Percentiles rank a stretch among this genome's conserved stretches.
Evolutionary conservation across 2,113 vertebrate genomes (phyloP).

Genomic region (Glaucidium brasilianum): DNA sequence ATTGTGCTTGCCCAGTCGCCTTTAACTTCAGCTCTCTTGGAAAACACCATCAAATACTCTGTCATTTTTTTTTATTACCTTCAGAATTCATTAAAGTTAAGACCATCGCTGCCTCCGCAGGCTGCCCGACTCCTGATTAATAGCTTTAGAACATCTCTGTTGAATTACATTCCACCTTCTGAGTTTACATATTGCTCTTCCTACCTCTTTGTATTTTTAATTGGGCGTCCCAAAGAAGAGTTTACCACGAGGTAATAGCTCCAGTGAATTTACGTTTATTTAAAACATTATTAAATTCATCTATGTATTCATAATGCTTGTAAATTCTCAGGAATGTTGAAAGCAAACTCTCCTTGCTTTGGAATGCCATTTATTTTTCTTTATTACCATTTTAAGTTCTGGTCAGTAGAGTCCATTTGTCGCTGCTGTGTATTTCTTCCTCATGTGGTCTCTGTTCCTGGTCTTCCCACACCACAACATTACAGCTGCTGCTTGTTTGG

Average conservation of each 20-base stretch:
- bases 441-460: neutral
- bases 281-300: neutral
- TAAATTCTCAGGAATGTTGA: neutral
- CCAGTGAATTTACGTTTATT: neutral
- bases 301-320: fast-evolving
- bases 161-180: neutral
- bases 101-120: neutral
- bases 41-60: neutral
- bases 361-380: neutral
- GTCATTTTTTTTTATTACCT: neutral
- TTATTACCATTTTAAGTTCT: neutral
- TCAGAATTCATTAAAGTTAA: neutral
- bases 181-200: neutral
- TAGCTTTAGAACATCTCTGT: neutral
- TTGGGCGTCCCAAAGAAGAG: neutral
- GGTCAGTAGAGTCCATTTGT: neutral
- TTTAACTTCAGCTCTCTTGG: neutral
- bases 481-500: neutral
- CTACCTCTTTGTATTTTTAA: neutral
- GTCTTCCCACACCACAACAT: fast-evolving
- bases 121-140: neutral
- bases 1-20: neutral
- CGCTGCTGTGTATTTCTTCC: neutral
- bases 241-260: neutral
- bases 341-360: neutral